These are phyloP conservation scores for Gorilla gorilla DNA, from an alignment of 2,113 vertebrate genomes.

Conservation along the genomic window DNA sequence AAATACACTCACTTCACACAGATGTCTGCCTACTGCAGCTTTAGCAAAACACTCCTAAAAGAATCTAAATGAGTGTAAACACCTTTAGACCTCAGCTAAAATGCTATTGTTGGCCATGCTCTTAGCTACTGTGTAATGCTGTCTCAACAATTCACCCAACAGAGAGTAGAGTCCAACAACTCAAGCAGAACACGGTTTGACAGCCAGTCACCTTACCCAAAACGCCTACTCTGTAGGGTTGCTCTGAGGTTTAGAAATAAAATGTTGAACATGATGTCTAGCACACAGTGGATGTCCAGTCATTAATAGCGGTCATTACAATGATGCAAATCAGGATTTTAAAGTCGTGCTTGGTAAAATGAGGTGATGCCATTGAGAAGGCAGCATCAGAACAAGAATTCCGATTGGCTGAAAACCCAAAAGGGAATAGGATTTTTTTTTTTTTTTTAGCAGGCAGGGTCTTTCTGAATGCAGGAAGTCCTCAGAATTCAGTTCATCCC, in stretches of 20 bases:
- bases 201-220: not conserved
- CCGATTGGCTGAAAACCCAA: accelerated
- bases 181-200: accelerated
- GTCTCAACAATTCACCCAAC: not conserved
- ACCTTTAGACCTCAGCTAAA: not conserved
- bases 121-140: accelerated
- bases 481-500: not conserved
- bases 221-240: no score
- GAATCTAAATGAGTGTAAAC: no score
- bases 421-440: accelerated
- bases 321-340: no score
- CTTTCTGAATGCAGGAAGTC: no score
- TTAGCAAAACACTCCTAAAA: not conserved
- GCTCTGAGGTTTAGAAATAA: not conserved
- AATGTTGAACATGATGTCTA: accelerated
- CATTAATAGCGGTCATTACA: accelerated
- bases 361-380: no score
- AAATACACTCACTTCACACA: not conserved
- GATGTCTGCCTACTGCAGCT: not conserved
- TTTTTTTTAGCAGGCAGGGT: no score
- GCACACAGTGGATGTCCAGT: accelerated
- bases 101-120: not conserved
- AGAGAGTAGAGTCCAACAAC: not conserved
- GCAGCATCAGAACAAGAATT: no score
- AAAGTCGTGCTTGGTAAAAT: not conserved